phyloP scores from a whole-genome alignment of 2,888 invertebrate genomes.

The Clunio marinus region DNA sequence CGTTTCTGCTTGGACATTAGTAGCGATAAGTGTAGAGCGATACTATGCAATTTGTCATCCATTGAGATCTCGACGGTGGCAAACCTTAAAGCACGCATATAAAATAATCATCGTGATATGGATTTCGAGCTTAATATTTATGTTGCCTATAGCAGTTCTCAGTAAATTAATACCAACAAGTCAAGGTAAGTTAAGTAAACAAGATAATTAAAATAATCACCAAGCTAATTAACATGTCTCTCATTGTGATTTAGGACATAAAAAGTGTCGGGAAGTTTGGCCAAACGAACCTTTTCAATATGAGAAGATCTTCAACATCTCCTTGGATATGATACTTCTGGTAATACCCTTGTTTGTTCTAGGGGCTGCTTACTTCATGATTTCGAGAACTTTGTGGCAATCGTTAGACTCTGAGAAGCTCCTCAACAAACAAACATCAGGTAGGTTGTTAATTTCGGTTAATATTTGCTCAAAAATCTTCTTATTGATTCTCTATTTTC shows the following conservation, averaged over 20 bases:
- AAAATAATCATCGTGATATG: constrained; percentile 64
- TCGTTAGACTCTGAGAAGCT: constrained; percentile 48
- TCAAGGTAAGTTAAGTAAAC: constrained; percentile 44
- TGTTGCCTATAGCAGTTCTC: constrained; percentile 61
- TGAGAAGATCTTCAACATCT: constrained; percentile 60
- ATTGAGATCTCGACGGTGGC: constrained; percentile 68
- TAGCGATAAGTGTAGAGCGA: constrained; percentile 73
- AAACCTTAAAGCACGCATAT: constrained; percentile 69
- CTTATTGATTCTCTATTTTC: no score
- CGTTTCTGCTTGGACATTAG: constrained; percentile 72
- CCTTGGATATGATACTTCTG: constrained; percentile 61
- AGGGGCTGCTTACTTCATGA: constrained; percentile 59
- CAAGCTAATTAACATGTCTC: background rate
- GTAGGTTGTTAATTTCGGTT: no score
- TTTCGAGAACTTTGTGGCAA: constrained; percentile 47
- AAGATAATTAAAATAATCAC: background rate
- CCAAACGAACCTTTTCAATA: constrained; percentile 55
- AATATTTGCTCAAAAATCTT: no score
- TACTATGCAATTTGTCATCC: constrained; percentile 78
- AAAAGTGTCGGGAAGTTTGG: constrained; percentile 62
- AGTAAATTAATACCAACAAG: constrained; percentile 58
- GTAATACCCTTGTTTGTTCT: constrained; percentile 63
- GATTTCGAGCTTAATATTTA: constrained; percentile 61
- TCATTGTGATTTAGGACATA: constrained; percentile 57
- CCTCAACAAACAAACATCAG: constrained; percentile 42